Evolutionary conservation across 2,113 vertebrate genomes (phyloP).

Genomic region (Excalfactoria chinensis): DNA sequence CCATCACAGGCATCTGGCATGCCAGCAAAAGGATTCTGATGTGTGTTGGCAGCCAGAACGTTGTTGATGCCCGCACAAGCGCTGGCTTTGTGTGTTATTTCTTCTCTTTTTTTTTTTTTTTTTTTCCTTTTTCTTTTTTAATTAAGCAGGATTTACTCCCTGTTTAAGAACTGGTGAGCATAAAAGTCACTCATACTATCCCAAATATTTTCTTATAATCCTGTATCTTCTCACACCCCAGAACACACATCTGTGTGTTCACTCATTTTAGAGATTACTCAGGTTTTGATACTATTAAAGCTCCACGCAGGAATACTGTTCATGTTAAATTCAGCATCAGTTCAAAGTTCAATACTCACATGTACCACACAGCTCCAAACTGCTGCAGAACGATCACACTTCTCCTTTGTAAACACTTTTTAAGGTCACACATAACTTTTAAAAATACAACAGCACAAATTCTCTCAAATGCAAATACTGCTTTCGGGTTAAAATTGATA

Average conservation of each 20-base stretch:
- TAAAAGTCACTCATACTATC: not conserved
- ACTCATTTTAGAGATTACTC: not conserved
- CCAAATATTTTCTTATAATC: not conserved
- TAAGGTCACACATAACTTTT: not conserved
- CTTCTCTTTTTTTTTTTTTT: not conserved
- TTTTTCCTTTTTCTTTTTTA: not conserved
- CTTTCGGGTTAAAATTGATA: not conserved
- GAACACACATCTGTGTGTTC: not conserved
- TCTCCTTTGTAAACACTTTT: too few relatives aligned
- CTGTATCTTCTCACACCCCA: not conserved
- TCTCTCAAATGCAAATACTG: not conserved
- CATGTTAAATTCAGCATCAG: not conserved
- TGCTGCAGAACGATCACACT: not conserved
- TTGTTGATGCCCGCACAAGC: not conserved
- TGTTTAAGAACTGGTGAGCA: not conserved
- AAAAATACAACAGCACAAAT: too few relatives aligned
- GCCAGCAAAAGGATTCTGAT: not conserved
- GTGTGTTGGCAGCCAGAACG: not conserved
- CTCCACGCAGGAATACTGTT: not conserved
- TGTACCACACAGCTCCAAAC: not conserved
- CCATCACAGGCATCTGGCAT: not conserved
- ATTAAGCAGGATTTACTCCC: not conserved
- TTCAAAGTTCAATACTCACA: not conserved
- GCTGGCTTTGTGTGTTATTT: rapidly evolving
- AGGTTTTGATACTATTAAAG: not conserved